phyloP scores from a whole-genome alignment of 2,113 vertebrate genomes.

The Prunella himalayana region DNA sequence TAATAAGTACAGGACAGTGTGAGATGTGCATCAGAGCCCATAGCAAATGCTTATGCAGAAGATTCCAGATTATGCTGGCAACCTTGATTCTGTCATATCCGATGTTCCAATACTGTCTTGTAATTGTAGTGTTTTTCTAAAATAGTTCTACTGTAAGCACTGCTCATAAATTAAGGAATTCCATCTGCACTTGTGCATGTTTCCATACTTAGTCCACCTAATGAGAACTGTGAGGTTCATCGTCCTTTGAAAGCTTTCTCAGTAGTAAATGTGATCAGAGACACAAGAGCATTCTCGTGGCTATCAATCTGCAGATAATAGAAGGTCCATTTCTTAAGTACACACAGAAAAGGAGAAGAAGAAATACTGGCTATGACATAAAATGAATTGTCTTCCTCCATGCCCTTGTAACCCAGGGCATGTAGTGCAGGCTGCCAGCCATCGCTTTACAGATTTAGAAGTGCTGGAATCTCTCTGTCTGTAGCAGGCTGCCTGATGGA shows the following conservation, averaged over 20 bases:
- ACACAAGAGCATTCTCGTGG: slow-evolving; percentile 60
- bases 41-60: background rate
- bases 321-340: slow-evolving; percentile 74
- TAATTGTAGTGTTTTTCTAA: background rate
- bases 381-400: slow-evolving; percentile 74
- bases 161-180: background rate
- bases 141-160: background rate
- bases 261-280: slow-evolving; percentile 63
- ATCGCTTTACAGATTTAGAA: slow-evolving; percentile 87
- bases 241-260: slow-evolving; percentile 32
- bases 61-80: background rate
- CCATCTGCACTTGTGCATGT: background rate
- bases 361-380: slow-evolving; percentile 76
- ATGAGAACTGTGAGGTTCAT: slow-evolving; percentile 35
- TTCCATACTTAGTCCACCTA: slow-evolving; percentile 14
- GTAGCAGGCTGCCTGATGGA: slow-evolving; percentile 91
- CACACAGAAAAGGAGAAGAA: slow-evolving; percentile 73
- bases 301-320: slow-evolving; percentile 75
- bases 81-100: background rate
- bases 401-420: slow-evolving; percentile 90
- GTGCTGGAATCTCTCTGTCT: slow-evolving; percentile 89
- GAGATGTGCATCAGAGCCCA: background rate
- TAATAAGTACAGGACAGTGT: background rate
- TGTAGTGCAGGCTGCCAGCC: slow-evolving; percentile 91
- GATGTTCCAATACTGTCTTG: background rate